Conservation (phyloP, 2,888 invertebrate species). For the Candidula unifasciata region DNA sequence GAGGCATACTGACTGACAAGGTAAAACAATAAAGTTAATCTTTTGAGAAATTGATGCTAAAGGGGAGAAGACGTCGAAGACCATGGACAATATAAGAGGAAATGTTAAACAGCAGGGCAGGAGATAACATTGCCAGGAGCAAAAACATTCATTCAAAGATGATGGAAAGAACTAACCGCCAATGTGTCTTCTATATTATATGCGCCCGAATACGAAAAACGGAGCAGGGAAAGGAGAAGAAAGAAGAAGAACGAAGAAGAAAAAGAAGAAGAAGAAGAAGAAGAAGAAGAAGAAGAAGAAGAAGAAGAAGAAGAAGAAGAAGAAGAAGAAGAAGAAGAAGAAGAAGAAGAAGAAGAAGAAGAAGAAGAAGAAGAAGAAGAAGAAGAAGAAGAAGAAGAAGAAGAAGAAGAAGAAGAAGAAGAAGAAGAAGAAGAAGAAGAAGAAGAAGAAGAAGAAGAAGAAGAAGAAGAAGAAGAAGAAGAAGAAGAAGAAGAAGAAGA, state of each 20-base stretch:
- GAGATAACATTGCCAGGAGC: background rate
- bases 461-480: background rate
- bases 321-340: background rate
- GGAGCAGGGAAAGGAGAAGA: background rate
- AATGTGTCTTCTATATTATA: background rate
- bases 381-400: background rate
- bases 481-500: background rate
- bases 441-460: slow-evolving; percentile 12
- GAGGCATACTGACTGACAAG: too few relatives aligned
- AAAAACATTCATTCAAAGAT: background rate
- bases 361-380: background rate
- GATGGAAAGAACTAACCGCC: background rate
- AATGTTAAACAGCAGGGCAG: background rate
- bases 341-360: background rate
- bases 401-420: slow-evolving; percentile 9
- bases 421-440: background rate
- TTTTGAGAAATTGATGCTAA: too few relatives aligned
- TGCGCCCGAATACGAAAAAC: background rate
- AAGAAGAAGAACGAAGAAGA: background rate
- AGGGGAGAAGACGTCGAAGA: too few relatives aligned
- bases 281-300: background rate
- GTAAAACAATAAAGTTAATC: too few relatives aligned
- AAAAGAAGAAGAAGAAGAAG: background rate
- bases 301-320: background rate
- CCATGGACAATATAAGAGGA: too few relatives aligned